Conservation (phyloP, 2,797 vertebrate species). For the Graptemys geographica region DNA sequence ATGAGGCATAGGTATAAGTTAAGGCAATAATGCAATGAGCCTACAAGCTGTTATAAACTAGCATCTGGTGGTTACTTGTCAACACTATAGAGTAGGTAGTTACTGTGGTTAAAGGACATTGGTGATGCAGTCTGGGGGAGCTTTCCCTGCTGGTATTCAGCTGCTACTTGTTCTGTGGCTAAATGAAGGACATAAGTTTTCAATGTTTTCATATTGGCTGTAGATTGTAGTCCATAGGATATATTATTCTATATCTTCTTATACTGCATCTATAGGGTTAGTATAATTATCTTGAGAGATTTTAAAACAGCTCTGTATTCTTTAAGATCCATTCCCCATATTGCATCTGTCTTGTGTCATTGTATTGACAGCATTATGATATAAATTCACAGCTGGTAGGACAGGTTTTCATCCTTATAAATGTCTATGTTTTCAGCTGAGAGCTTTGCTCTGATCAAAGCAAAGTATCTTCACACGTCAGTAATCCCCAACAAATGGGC, state of each 20-base stretch:
- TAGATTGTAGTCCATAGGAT: neutral
- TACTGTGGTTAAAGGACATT: neutral
- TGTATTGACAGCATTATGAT: neutral
- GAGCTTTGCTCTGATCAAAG: slow-evolving; percentile 1
- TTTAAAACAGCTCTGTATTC: neutral
- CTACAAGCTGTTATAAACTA: neutral
- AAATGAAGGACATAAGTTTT: neutral
- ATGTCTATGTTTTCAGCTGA: neutral
- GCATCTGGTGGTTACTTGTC: neutral
- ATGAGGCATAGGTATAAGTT: neutral
- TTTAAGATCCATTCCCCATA: neutral
- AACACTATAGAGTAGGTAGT: neutral
- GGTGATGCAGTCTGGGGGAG: rapidly evolving
- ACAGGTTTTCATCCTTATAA: neutral
- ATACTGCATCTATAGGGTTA: neutral
- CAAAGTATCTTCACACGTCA: neutral
- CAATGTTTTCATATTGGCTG: neutral
- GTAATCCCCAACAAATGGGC: neutral
- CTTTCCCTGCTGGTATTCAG: neutral
- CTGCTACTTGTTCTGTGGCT: no score
- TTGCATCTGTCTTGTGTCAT: rapidly evolving
- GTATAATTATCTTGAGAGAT: neutral
- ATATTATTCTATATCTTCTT: neutral
- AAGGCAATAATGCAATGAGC: neutral
- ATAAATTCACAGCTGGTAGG: neutral